Conservation (phyloP, 2,888 invertebrate genomes). For the Agonum fuliginosum region DNA sequence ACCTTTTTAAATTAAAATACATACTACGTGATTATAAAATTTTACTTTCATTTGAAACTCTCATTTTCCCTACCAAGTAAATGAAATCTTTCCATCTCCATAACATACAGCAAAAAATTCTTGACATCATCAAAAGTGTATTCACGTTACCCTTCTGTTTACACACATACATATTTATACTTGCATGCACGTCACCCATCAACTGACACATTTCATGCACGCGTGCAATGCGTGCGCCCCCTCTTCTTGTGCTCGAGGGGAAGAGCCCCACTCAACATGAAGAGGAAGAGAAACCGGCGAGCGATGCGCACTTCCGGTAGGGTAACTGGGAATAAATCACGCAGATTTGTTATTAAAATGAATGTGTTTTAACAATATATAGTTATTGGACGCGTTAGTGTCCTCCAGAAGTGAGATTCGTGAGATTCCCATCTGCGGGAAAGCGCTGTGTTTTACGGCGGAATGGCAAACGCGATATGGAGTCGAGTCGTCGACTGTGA, state of each 20-base stretch:
- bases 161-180: too few relatives aligned
- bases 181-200: background rate
- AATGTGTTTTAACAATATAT: constrained; percentile 57
- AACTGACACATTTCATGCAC: background rate
- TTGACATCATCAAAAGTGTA: constrained; percentile 2
- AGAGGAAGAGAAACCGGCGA: background rate
- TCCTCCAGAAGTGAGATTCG: constrained; percentile 1
- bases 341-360: constrained; percentile 54
- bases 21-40: too few relatives aligned
- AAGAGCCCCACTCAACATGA: background rate
- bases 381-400: constrained; percentile 52
- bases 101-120: background rate
- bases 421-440: constrained; percentile 38
- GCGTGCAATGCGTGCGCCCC: background rate
- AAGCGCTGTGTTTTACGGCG: constrained; percentile 32
- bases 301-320: constrained; percentile 27
- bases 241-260: background rate
- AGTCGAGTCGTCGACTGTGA: background rate
- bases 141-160: background rate
- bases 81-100: background rate
- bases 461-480: constrained; percentile 16
- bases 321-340: constrained; percentile 47
- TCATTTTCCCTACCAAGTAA: background rate
- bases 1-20: too few relatives aligned
- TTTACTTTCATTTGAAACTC: too few relatives aligned